A percentile compares a stretch with the other conserved stretches of the same genome.
Conservation (phyloP, 2,797 vertebrate species). For the Molossus alvarezi region DNA sequence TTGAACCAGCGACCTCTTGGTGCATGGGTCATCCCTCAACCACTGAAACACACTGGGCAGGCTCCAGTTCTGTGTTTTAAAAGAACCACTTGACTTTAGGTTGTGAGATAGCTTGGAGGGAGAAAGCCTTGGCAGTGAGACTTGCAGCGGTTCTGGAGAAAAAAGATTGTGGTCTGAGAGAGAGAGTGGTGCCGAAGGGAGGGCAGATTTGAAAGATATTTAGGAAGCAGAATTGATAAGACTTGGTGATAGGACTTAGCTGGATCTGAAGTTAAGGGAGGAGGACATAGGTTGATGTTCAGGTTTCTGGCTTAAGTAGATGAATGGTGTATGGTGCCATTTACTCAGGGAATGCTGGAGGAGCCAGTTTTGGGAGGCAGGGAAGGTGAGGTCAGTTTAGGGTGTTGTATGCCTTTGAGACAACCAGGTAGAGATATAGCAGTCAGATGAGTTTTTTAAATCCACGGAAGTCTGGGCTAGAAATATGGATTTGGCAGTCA, state of each 20-base stretch:
- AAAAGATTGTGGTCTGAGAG: background rate
- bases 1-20: too few relatives aligned
- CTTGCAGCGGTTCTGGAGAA: slow-evolving; percentile 46
- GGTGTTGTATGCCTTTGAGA: slow-evolving; percentile 27
- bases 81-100: slow-evolving; percentile 48
- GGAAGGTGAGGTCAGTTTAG: slow-evolving; percentile 14
- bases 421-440: background rate
- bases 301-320: slow-evolving; percentile 35
- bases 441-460: slow-evolving; percentile 50
- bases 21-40: too few relatives aligned
- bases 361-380: slow-evolving; percentile 25
- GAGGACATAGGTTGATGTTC: background rate
- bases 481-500: slow-evolving; percentile 16
- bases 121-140: background rate
- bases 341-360: slow-evolving; percentile 29
- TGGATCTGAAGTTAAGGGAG: slow-evolving; percentile 44
- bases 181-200: background rate
- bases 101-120: background rate
- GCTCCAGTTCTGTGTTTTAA: slow-evolving; percentile 28
- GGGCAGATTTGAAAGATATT: slow-evolving; percentile 14
- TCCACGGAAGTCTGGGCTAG: slow-evolving; percentile 19
- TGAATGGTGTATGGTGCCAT: background rate
- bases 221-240: slow-evolving; percentile 18
- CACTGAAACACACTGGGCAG: too few relatives aligned
- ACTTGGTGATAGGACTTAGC: background rate